Conservation (phyloP, 2,797 vertebrate genomes). For the Sebastiscus tertius region DNA sequence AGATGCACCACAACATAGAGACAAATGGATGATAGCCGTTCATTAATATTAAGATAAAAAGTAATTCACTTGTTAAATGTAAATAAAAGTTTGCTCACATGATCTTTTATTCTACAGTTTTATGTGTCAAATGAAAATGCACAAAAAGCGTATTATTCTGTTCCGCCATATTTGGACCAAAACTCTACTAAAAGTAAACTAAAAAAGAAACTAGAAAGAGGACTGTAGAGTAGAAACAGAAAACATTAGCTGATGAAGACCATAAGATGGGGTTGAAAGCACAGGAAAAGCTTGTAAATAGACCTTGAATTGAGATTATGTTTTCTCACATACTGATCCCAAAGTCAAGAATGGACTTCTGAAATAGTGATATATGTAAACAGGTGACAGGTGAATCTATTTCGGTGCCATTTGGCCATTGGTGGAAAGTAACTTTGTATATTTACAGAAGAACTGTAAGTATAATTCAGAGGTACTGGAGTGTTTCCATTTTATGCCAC, state of each 20-base stretch:
- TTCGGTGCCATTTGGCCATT: not conserved
- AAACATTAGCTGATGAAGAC: not conserved
- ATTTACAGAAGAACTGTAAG: not conserved
- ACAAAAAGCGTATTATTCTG: not conserved
- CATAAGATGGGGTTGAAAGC: not conserved
- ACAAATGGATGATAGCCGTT: conserved; percentile 58
- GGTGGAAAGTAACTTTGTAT: not conserved
- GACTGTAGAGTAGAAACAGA: not conserved
- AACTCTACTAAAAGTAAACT: not conserved
- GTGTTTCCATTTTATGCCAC: not conserved
- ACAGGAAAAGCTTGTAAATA: not conserved
- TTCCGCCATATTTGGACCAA: not conserved
- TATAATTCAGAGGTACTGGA: not conserved
- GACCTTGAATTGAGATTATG: too few species aligned
- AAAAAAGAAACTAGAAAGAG: not conserved
- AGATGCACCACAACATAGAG: conserved; percentile 53
- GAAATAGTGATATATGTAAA: not conserved
- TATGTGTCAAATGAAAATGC: conserved; percentile 19
- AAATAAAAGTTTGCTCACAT: conserved; percentile 81
- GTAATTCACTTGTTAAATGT: conserved; percentile 74
- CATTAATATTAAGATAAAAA: conserved; percentile 58
- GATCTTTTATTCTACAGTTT: conserved; percentile 34
- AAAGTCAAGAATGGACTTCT: not conserved
- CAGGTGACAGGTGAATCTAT: not conserved
- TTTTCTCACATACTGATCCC: too few species aligned